Evolutionary conservation across 1,140 invertebrate species (phyloP).

Genomic region (Meloidogyne chitwoodi): DNA sequence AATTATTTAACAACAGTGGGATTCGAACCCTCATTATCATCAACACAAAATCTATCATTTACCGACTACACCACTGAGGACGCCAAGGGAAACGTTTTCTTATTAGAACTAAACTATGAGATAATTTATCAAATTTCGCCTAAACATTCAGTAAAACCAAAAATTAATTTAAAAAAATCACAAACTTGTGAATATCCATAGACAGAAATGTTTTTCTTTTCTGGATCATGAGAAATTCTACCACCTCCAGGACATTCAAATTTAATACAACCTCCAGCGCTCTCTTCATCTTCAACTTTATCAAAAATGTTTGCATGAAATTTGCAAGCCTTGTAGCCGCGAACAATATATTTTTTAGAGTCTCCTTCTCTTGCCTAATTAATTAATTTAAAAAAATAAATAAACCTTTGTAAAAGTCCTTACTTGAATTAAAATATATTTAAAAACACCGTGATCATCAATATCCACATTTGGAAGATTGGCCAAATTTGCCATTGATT

Average conservation of each 20-base stretch:
- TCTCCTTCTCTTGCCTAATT: constrained; percentile 48
- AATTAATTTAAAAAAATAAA: constrained; percentile 17
- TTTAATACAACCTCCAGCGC: constrained; percentile 67
- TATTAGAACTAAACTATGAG: no score
- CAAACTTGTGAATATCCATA: constrained; percentile 76
- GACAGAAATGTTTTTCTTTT: constrained; percentile 73
- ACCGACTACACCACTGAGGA: no score
- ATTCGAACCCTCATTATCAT: no score
- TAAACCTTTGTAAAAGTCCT: constrained; percentile 45
- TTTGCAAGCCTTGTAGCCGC: constrained; percentile 70
- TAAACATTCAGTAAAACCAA: background rate
- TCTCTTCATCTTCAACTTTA: constrained; percentile 63
- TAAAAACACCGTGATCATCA: constrained; percentile 75
- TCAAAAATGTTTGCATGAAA: constrained; percentile 75
- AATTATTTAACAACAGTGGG: no score
- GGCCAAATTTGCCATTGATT: constrained; percentile 49
- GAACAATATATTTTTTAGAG: constrained; percentile 69
- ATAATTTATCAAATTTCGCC: background rate
- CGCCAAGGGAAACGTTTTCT: no score
- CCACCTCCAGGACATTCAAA: constrained; percentile 73
- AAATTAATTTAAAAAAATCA: constrained; percentile 42
- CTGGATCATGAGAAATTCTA: constrained; percentile 73
- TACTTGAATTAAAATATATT: constrained; percentile 79
- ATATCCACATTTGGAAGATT: constrained; percentile 74
- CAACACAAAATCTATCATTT: no score